Conservation (phyloP, 2,888 invertebrate species). For the Caenorhabditis doughertyi region DNA sequence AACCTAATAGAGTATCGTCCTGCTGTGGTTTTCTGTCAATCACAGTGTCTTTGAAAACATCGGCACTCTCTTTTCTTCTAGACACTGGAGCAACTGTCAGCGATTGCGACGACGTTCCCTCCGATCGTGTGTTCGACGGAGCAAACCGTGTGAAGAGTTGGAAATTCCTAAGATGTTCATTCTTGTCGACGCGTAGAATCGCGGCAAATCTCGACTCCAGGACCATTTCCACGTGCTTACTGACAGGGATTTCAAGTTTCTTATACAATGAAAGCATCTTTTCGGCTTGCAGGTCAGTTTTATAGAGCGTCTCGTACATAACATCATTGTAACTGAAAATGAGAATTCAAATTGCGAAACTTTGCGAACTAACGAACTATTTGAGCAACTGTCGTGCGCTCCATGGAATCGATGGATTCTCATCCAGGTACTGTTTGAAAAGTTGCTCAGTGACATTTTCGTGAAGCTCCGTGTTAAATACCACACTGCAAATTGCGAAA, state of each 20-base stretch:
- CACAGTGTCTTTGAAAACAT: too few relatives aligned
- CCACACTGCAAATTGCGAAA: slow-evolving; percentile 2
- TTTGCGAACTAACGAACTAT: slow-evolving; percentile 16
- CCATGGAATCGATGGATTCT: background rate
- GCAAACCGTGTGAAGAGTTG: too few relatives aligned
- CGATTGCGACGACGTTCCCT: background rate
- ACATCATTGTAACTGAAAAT: slow-evolving; percentile 24
- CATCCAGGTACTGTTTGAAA: slow-evolving; percentile 1
- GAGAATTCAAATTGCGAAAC: background rate
- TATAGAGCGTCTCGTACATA: slow-evolving; percentile 30
- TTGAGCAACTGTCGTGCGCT: background rate
- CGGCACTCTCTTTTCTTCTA: background rate
- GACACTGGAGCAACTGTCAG: background rate
- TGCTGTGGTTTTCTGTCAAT: too few relatives aligned
- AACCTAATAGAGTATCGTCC: background rate
- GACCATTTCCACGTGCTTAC: slow-evolving; percentile 23
- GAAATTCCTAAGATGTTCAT: slow-evolving; percentile 15
- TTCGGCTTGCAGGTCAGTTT: background rate
- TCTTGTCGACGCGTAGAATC: background rate
- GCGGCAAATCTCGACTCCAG: slow-evolving; percentile 34
- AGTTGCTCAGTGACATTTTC: background rate
- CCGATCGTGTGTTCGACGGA: background rate
- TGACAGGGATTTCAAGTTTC: slow-evolving; percentile 10
- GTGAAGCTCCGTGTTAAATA: background rate
- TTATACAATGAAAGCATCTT: slow-evolving; percentile 11